phyloP scores from a whole-genome alignment of 2,113 vertebrate species.

The Malurus melanocephalus region DNA sequence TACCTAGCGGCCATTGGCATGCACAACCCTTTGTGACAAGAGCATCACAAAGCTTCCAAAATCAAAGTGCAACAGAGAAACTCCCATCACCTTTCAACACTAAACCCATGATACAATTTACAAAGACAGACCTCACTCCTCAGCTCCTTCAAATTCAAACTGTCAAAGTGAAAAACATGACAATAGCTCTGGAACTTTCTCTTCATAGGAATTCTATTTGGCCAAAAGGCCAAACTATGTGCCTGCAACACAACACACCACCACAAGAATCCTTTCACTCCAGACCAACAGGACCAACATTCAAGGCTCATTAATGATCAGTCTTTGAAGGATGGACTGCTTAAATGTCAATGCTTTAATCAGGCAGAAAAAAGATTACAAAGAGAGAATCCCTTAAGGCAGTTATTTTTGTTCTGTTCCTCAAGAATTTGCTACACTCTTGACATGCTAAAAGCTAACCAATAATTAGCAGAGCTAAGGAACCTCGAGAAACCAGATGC shows the following conservation, averaged over 20 bases:
- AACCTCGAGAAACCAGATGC: background rate
- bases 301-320: background rate
- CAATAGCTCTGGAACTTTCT: background rate
- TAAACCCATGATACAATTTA: background rate
- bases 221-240: background rate
- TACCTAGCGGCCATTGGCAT: background rate
- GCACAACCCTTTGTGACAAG: background rate
- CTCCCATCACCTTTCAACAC: background rate
- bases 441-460: background rate
- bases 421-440: background rate
- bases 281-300: background rate
- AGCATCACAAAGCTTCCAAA: background rate
- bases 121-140: background rate
- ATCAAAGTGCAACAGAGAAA: background rate
- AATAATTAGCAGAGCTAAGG: background rate
- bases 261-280: background rate
- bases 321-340: background rate
- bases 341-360: background rate
- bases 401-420: background rate
- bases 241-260: background rate
- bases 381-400: background rate
- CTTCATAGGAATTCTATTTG: background rate
- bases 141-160: background rate
- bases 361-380: slow-evolving; percentile 1
- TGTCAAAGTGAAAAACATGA: background rate